Evolutionary conservation across 2,113 vertebrate genomes (phyloP).

Genomic region (Chaetops frenatus): DNA sequence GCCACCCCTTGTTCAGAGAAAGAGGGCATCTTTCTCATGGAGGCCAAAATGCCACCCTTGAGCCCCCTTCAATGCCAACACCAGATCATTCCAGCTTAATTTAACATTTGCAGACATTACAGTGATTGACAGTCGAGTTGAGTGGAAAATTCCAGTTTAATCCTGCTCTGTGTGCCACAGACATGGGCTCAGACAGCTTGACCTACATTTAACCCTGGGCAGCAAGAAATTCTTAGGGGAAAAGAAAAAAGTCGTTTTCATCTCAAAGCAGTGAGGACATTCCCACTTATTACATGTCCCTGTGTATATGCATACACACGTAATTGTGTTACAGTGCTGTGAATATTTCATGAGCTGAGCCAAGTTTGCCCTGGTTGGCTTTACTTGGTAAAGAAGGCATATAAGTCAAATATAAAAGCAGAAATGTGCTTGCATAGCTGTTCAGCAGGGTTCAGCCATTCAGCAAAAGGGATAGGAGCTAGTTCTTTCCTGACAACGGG

Average conservation of each 20-base stretch:
- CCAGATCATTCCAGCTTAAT: slow-evolving; percentile 41
- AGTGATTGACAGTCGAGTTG: slow-evolving; percentile 18
- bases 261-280: not conserved
- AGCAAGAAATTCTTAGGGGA: not conserved
- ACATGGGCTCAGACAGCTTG: slow-evolving; percentile 47
- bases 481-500: not conserved
- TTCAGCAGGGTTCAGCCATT: not conserved
- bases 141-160: slow-evolving; percentile 60
- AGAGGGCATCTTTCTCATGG: not conserved
- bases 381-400: not conserved
- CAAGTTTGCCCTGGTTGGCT: not conserved
- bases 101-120: slow-evolving; percentile 44
- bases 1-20: not conserved
- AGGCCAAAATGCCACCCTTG: not conserved
- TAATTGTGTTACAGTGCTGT: not conserved
- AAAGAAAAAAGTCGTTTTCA: not conserved
- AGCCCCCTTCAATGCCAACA: not conserved
- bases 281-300: not conserved
- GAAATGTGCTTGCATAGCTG: rapidly evolving
- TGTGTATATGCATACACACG: not conserved
- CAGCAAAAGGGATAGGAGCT: not conserved
- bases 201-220: slow-evolving; percentile 44
- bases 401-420: not conserved
- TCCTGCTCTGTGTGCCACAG: slow-evolving; percentile 13
- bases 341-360: not conserved